Percentiles rank a stretch among this genome's conserved stretches.
phyloP scores from a whole-genome alignment of 2,888 invertebrate genomes.

The Protonemura montana region DNA sequence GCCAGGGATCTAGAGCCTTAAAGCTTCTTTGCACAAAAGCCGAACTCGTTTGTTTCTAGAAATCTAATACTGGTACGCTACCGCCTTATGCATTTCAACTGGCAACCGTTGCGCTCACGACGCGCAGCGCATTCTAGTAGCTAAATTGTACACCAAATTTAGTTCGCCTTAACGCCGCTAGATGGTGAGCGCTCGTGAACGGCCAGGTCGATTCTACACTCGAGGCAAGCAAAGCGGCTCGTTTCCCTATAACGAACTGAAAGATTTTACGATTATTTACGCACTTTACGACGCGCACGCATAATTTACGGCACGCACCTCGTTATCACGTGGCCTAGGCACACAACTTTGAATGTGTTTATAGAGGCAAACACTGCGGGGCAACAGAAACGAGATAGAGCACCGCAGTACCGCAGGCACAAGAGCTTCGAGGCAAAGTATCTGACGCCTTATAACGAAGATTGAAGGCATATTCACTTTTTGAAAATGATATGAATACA shows the following conservation, averaged over 20 bases:
- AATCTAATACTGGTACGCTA: too few relatives aligned
- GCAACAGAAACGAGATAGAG: background rate
- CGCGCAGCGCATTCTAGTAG: background rate
- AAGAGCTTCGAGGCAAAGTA: too few relatives aligned
- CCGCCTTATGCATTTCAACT: background rate
- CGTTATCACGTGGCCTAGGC: background rate
- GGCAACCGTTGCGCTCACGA: background rate
- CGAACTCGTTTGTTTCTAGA: too few relatives aligned
- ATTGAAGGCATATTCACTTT: too few relatives aligned
- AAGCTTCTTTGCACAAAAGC: too few relatives aligned
- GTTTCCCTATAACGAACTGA: background rate
- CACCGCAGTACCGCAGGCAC: too few relatives aligned
- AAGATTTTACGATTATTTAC: background rate
- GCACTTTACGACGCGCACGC: background rate
- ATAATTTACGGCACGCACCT: slow-evolving; percentile 7
- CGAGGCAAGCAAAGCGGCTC: background rate
- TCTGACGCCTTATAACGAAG: too few relatives aligned
- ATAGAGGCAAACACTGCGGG: background rate
- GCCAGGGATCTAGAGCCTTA: too few relatives aligned
- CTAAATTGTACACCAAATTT: background rate
- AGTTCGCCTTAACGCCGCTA: background rate
- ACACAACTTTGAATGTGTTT: background rate
- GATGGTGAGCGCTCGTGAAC: background rate
- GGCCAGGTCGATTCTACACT: background rate
- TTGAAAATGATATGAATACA: too few relatives aligned